Evolutionary conservation across 2,888 invertebrate species (phyloP), one percentile per base, ranked within the genome.

Genomic region (Plebejus argus): DNA sequence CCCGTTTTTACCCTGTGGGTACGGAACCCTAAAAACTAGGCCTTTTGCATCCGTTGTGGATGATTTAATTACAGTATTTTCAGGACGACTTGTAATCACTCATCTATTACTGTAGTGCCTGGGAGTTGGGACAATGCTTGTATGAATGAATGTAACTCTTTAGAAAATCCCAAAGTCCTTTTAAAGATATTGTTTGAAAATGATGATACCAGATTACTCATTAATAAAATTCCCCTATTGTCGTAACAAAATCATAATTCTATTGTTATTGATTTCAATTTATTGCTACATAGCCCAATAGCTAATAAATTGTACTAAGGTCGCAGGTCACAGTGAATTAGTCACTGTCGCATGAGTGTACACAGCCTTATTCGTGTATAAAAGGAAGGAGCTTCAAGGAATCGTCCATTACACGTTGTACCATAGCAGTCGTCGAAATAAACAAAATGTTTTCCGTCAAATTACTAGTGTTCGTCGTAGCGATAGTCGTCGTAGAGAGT

Each of bases 391-490:
- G n/a, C 1, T 71, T 10, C 10, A 39, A n/a, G 66, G 28, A 33
- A 28, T 33, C 15, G 12, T 66, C 15, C 66, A 66, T 33, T 28
- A 66, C 15, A 15, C 12, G 66, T 66, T 6, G 58, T 35, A 45
- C 10, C 45, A 45, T 35, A 7, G 28, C 39, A 8, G 35, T 70
- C 7, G 33, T 15, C 20, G 8, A n/a, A 28, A 33, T 3, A 71
- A 71, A 39, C 71, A 39, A 39, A 71, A 71, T 71, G 71, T n/a
- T 71, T 71, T 35, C n/a, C 39, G 45, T 49, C 20, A 74, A 74
- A 18, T 28, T 74, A 7, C 23, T 49, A 3, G 28, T 74, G 1
- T 18, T 74, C 5, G 18, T 74, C 28, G 8, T 49, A n/a, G 74
- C 28, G 18, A 28, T 74, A 33, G 74, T 74, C 49, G 28, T 74